Base-by-base conservation (phyloP, 2,797 vertebrate genomes). In the Setipinna tenuifilis region DNA sequence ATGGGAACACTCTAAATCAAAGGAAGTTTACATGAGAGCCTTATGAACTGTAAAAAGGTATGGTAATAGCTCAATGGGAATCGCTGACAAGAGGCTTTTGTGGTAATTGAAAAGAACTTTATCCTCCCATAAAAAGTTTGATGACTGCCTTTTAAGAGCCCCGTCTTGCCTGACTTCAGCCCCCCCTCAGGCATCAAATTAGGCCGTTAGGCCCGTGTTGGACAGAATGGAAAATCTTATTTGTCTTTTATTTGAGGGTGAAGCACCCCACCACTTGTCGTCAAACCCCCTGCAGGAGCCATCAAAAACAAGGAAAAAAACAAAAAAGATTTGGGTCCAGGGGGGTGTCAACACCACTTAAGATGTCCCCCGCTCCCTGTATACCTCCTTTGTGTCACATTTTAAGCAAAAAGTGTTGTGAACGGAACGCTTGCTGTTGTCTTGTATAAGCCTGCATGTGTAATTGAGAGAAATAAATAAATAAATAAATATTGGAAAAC, bases 31-130 rank as follows among this genome's bases (percentile, higher is more conserved):
- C 48, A 68, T 46, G 80, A 81, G 50, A 21, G 2, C 54, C 23
- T 84, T 86, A 83, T 87, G 85, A 81, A 85, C 16, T 84, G 48
- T 57, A 44, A 19, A 65, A 68, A 54, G n/a, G 25, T 75, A 80
- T 59, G 46, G 81, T 58, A 62, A 84, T 82, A 81, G 44, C 25
- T 50, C 62, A 81, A 83, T 80, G 83, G 6, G 86, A 61, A 54
- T 81, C 19, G 87, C 88, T 86, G 85, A 86, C 78, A 57, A 41
- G 21, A 44, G n/a, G 61, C 6, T 61, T 85, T 89, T 81, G 71
- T 81, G n/a, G 41, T 84, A 87, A 87, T 87, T 83, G 81, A 88
- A 86, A 85, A 86, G 11, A 59, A 84, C 86, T 90, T 89, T 84
- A 88, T 87, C 82, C 54, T 75, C 86, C 75, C 82, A 59, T 84